phyloP scores from a whole-genome alignment of 2,888 invertebrate genomes.

The Bedellia somnulentella region DNA sequence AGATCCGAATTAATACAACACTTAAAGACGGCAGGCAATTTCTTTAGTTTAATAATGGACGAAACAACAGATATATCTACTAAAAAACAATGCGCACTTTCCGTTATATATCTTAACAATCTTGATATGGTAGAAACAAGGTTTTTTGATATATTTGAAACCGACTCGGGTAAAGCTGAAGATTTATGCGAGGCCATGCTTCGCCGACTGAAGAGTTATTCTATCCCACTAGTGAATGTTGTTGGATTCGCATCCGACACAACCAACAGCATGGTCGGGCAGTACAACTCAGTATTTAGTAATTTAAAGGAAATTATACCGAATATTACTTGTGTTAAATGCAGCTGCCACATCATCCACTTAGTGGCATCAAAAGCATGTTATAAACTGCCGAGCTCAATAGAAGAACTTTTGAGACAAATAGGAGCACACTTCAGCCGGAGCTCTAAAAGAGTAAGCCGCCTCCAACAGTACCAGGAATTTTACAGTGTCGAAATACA shows the following conservation, averaged over 20 bases:
- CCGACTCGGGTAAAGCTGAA: conserved; percentile 1
- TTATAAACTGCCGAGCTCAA: conserved; percentile 16
- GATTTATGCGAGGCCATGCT: conserved; percentile 1
- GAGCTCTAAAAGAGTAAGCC: conserved; percentile 6
- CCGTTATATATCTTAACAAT: no score
- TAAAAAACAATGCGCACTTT: no score
- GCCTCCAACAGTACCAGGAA: conserved; percentile 8
- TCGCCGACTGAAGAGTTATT: background rate
- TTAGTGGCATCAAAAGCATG: conserved; percentile 18
- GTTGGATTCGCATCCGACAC: conserved; percentile 20
- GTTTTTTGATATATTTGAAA: no score
- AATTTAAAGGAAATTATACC: conserved; percentile 12
- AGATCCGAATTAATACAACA: background rate
- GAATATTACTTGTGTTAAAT: conserved; percentile 16
- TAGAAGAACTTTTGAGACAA: conserved; percentile 18
- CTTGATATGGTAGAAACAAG: no score
- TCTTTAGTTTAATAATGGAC: conserved; percentile 1
- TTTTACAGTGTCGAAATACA: conserved; percentile 10
- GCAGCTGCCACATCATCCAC: no score
- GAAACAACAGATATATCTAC: background rate
- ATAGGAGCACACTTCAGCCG: conserved; percentile 12
- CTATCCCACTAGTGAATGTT: conserved; percentile 13
- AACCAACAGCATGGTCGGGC: conserved; percentile 17
- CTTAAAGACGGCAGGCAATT: background rate
- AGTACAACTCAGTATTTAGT: conserved; percentile 14